Conservation (phyloP, 2,797 vertebrate species). For the Aplochiton taeniatus region DNA sequence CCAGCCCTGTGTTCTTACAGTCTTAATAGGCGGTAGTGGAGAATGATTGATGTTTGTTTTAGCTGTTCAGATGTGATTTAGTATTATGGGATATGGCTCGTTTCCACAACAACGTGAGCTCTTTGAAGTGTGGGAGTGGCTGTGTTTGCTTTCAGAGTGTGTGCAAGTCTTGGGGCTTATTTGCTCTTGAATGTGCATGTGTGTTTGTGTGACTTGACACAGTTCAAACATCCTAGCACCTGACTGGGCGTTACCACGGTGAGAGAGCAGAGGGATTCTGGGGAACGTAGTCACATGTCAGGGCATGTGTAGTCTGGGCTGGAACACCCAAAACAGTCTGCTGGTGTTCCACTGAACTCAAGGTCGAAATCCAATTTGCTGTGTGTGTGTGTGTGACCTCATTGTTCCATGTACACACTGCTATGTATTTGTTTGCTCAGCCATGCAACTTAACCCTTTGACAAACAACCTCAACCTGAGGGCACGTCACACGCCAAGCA, state of each 20-base stretch:
- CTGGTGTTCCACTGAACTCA: constrained; percentile 51
- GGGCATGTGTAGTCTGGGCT: constrained; percentile 46
- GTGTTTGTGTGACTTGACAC: not conserved
- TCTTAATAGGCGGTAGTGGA: constrained; percentile 12
- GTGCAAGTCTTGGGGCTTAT: constrained; percentile 23
- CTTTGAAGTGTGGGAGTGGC: constrained; percentile 44
- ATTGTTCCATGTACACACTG: constrained; percentile 34
- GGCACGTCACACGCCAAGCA: constrained; percentile 42
- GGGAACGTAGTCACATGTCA: constrained; percentile 47
- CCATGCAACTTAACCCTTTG: constrained; percentile 63
- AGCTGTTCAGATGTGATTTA: constrained; percentile 46
- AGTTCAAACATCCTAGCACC: not conserved
- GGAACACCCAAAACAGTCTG: constrained; percentile 38
- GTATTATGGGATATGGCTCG: constrained; percentile 40
- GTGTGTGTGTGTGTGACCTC: constrained; percentile 36
- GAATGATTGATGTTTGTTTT: constrained; percentile 32
- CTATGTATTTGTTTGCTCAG: constrained; percentile 61
- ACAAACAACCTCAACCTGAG: constrained; percentile 48
- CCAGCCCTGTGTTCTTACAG: constrained; percentile 36
- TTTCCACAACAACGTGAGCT: constrained; percentile 29
- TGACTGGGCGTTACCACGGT: too few species aligned
- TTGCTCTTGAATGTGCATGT: constrained; percentile 21
- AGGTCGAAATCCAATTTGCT: constrained; percentile 46
- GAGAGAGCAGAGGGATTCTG: not conserved
- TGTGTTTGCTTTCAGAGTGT: constrained; percentile 22